Conservation (phyloP, 2,888 invertebrate species). For the Agriopis marginaria region DNA sequence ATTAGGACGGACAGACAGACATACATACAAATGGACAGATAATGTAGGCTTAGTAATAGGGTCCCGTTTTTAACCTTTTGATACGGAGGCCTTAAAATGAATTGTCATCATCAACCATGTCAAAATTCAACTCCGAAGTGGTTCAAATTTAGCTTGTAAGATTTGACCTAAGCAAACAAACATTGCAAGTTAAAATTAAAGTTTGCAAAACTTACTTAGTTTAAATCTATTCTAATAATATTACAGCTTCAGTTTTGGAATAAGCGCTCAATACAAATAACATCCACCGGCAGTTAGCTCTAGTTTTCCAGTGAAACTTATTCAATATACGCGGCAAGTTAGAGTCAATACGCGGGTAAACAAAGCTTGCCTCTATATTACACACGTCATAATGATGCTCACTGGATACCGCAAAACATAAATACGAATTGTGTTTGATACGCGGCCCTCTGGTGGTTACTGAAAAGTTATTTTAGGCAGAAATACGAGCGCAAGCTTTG, state of each 20-base stretch:
- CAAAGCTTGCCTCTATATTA: constrained; percentile 42
- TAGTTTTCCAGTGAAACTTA: constrained; percentile 46
- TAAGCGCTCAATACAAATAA: neutral
- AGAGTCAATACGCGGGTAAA: constrained; percentile 51
- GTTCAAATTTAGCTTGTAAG: no score
- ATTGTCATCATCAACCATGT: no score
- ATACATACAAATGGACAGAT: no score
- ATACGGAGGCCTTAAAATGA: no score
- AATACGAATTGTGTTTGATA: constrained; percentile 45
- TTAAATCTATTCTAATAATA: neutral
- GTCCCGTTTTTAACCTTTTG: no score
- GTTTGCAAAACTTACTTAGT: no score
- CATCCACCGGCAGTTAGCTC: neutral
- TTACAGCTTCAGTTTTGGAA: neutral
- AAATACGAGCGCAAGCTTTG: no score
- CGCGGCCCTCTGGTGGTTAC: neutral
- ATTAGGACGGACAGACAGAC: no score
- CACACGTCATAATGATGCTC: constrained; percentile 30
- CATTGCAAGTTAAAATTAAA: no score
- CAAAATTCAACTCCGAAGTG: no score
- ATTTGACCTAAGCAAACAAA: no score
- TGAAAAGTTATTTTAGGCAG: neutral
- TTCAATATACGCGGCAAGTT: constrained; percentile 52
- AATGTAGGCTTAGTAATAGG: no score
- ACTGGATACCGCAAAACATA: constrained; percentile 48